phyloP scores from a whole-genome alignment of 1,140 invertebrate species.

The Monochamus saltuarius region DNA sequence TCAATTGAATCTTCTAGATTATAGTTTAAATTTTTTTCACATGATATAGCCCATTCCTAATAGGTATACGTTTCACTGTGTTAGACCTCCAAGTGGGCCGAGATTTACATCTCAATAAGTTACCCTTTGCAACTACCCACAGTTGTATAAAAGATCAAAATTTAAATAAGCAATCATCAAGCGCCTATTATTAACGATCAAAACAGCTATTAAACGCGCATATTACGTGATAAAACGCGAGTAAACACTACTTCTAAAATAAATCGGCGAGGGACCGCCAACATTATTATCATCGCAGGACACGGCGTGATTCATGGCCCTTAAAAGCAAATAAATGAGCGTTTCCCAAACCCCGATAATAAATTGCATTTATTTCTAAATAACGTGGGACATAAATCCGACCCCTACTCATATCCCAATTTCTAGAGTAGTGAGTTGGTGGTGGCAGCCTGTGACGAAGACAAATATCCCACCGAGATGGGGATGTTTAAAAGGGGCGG shows the following conservation, averaged over 20 bases:
- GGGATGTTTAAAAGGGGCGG: no score
- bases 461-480: not conserved
- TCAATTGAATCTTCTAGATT: no score
- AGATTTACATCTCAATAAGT: not conserved
- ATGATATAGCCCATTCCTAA: no score
- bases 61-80: no score
- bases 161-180: no score
- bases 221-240: no score
- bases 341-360: not conserved
- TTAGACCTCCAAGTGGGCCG: not conserved
- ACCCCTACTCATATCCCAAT: slow-evolving; percentile 2
- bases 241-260: no score
- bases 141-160: no score
- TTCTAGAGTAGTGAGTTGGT: not conserved
- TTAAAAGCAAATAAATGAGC: slow-evolving; percentile 11
- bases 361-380: slow-evolving; percentile 20
- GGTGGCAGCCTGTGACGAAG: slow-evolving; percentile 7
- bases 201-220: no score
- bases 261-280: not conserved
- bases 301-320: slow-evolving; percentile 5
- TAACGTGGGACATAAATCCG: slow-evolving; percentile 1
- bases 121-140: no score
- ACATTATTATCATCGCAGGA: slow-evolving; percentile 1
- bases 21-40: no score
- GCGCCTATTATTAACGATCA: no score